Evolutionary conservation across 1,140 invertebrate species (phyloP), one percentile per base, ranked within the genome.

Genomic region (Papilio polyxenes): DNA sequence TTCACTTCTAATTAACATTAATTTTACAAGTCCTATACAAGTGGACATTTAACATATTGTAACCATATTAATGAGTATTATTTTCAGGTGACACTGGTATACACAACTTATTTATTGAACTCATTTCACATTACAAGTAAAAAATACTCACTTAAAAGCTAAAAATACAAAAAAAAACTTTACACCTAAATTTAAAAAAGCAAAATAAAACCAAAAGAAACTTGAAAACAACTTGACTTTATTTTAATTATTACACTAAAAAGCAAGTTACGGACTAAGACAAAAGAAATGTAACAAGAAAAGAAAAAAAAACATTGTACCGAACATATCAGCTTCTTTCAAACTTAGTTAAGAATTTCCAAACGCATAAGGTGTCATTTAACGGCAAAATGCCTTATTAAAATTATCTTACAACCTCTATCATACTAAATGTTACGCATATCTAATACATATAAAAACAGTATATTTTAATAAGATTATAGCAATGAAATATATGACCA

Each of bases 191-290:
- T 53, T 31, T 75, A 23, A 80, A 9, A 75, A 40, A 53, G 37
- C 74, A 77, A 72, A 85, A 85, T 86, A 84, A 87, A 85, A 86
- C 80, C 77, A 79, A 86, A 82, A 31, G 48, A 84, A 84, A 82
- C 69, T 84, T 83, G 69, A 83, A 86, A 86, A 87, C 85, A 87
- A 87, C 75, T 77, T 81, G 86, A 86, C 82, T 87, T 87, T 87
- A 87, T 87, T 87, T 87, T 85, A 87, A 86, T 87, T 65, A 84
- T 75, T 44, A 75, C 74, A 87, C 85, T 81, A 83, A 84, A 83
- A 84, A 85, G 85, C 85, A 59, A 80, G 82, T 79, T 74, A 82
- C 78, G 82, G 81, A 20, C 82, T 77, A 81, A 77, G 75, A 76
- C 51, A 82, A 81, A 81, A 31, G 15, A 82, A 75, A 82, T 59